These are phyloP conservation scores for Trissonchulus sp. DNA, from an alignment of 2,888 invertebrate species.

Conservation along the genomic window DNA sequence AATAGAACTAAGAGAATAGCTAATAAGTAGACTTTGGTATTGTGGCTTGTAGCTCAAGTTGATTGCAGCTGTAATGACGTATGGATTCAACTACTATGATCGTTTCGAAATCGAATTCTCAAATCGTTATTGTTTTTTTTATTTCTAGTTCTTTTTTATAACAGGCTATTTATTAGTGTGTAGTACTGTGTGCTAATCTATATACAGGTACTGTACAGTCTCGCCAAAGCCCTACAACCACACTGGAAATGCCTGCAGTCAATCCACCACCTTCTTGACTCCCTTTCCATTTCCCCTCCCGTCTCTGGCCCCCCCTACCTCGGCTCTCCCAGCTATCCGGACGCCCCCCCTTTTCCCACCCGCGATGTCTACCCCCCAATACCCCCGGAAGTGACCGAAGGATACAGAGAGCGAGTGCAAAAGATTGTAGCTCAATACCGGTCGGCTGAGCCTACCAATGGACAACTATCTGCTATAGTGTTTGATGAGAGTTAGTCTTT, in stretches of 20 bases:
- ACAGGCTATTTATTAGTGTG: too few species aligned
- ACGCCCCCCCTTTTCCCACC: background rate
- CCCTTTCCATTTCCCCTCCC: too few species aligned
- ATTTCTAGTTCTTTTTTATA: too few species aligned
- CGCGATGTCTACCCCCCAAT: background rate
- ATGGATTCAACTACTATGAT: too few species aligned
- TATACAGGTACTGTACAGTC: background rate
- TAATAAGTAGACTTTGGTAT: too few species aligned
- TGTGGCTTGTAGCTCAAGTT: too few species aligned
- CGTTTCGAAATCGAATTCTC: too few species aligned
- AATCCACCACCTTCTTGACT: too few species aligned
- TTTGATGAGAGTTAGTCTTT: background rate
- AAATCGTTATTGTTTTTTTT: too few species aligned
- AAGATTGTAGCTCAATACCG: background rate
- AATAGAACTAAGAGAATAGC: too few species aligned
- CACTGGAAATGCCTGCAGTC: background rate
- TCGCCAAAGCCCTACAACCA: background rate
- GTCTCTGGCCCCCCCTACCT: background rate
- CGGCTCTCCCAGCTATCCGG: background rate
- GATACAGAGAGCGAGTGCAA: background rate
- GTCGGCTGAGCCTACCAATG: background rate
- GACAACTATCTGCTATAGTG: background rate
- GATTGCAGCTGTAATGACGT: too few species aligned
- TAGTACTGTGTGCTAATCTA: too few species aligned
- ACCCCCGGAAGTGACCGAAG: background rate